Base-by-base conservation (phyloP, 2,113 vertebrate genomes). In the Coreoperca whiteheadi region DNA sequence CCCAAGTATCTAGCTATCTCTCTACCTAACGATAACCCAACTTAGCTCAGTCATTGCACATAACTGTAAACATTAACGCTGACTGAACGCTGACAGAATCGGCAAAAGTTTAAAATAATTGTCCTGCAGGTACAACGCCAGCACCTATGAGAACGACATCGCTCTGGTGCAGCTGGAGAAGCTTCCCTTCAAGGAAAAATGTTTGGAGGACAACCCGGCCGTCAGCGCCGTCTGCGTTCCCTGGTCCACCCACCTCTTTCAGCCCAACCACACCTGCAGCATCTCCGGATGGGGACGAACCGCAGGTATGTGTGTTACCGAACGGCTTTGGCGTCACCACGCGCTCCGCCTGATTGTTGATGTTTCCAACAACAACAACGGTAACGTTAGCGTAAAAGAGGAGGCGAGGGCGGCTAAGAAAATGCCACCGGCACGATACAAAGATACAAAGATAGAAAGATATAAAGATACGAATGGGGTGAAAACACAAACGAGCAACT, bases 241-340 rank as follows among this genome's bases (percentile, higher is more conserved):
- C 32, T 99, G 98, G 98, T 96, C 97, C 56, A 48, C 90, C 0
- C 88, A 96, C 0, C 96, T 97, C 81, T 99, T 99, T 82, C 91
- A 79, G 3, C 34, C 95, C 23, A 94, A 96, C 0, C 91, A 97
- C 68, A 96, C 20, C 79, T 99, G 98, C 91, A 95, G 94, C 84
- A 82, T 99, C 92, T 99, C 98, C 2, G 98, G 98, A 34, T 99
- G 97, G 97, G 98, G 98, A 4, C 91, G 96, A 9, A 95, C 95
- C 8, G 90, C 87, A 95, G 96, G 98, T 98, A 50, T 48, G 46
- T 30, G 15, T 4, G 3, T 34, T 11, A 7, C 18, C 16, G 46
- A 16, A 4, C 59, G 21, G 59, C 25, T 57, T 14, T 56, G 1
- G 15, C 9, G 56, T 16, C 25, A 59, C 56, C 14, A 43, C 11